Conservation (phyloP, 2,797 vertebrate genomes). For the Sebastolobus altivelis region DNA sequence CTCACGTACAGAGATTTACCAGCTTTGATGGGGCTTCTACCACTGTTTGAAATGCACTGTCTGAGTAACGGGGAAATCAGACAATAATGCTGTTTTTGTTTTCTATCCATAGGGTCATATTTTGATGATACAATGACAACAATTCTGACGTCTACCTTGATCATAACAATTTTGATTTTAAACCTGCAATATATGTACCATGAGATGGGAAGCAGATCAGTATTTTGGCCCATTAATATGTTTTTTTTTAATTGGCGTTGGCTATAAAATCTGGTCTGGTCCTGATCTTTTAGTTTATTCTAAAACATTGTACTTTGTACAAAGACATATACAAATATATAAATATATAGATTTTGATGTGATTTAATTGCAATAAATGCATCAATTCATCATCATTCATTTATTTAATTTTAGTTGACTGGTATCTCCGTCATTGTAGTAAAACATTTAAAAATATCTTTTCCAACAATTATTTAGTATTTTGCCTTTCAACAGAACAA, state of each 20-base stretch:
- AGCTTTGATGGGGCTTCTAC: constrained; percentile 14
- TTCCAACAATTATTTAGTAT: neutral
- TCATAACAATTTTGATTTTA: neutral
- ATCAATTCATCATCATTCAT: no score
- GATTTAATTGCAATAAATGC: no score
- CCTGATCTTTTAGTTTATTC: neutral
- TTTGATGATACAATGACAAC: neutral
- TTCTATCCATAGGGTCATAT: neutral
- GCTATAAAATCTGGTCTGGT: neutral
- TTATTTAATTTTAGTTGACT: no score
- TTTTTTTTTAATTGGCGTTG: neutral
- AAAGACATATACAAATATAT: no score
- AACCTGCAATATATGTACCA: neutral
- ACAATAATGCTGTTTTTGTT: neutral
- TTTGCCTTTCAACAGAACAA: neutral
- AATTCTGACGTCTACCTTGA: neutral
- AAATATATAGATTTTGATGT: no score
- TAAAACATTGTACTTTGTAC: neutral
- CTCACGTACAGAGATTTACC: constrained; percentile 40
- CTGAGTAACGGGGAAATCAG: neutral
- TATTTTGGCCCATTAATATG: neutral
- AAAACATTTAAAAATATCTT: neutral
- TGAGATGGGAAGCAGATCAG: neutral
- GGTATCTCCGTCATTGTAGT: neutral
- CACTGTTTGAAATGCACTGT: constrained; percentile 26